These are phyloP conservation scores for Mastomys natalensis DNA, from an alignment of 2,113 vertebrate species.

Conservation along the genomic window DNA sequence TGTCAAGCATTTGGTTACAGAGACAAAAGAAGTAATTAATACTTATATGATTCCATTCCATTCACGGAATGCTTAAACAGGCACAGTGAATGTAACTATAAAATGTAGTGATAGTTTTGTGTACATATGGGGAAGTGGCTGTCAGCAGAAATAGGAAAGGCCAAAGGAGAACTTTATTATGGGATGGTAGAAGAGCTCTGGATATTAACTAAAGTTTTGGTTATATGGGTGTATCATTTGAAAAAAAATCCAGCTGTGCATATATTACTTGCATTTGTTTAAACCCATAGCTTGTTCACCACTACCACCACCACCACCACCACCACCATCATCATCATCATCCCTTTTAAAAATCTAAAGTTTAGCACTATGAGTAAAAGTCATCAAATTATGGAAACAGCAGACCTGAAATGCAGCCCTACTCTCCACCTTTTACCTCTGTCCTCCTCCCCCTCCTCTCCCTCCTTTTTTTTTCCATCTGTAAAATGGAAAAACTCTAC, in stretches of 20 bases:
- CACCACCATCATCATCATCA: not conserved
- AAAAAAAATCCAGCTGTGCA: not conserved
- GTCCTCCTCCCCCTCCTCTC: too few species aligned
- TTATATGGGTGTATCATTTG: not conserved
- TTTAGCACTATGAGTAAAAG: not conserved
- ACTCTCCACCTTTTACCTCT: not conserved
- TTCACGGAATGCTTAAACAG: not conserved
- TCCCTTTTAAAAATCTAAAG: not conserved
- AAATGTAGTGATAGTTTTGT: not conserved
- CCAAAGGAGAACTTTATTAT: not conserved
- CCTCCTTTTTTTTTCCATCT: not conserved
- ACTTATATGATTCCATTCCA: not conserved
- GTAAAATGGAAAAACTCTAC: not conserved
- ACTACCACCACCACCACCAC: not conserved
- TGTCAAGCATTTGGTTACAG: not conserved
- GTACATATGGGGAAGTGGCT: not conserved
- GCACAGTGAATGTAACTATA: not conserved
- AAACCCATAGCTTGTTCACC: not conserved
- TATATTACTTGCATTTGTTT: not conserved
- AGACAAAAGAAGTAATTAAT: not conserved
- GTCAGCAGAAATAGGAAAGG: not conserved
- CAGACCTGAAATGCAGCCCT: not conserved
- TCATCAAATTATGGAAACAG: not conserved
- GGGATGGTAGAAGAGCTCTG: not conserved
- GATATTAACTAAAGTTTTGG: not conserved